Evolutionary conservation across 1,140 invertebrate genomes (phyloP), one percentile per base, ranked within the genome.

Genomic region (Meloidogyne exigua): DNA sequence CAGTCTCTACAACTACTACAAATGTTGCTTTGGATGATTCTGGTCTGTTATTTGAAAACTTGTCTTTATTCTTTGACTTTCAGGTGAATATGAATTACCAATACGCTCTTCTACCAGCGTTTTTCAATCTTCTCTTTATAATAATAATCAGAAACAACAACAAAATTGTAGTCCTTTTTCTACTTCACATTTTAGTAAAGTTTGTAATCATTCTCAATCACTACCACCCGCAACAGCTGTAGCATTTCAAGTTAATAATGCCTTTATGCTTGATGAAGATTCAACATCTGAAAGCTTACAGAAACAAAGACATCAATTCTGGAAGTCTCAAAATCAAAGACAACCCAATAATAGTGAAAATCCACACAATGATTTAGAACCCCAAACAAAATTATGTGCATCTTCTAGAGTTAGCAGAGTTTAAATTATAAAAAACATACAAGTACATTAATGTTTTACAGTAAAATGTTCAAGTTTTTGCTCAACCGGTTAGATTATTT

Each of bases 361-460:
- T 49, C 2, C 18, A 18, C 15, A 18, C 18, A 21, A 39, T 63
- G 49, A 44, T 11, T 39, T 10, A 39, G 36, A 39, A 39, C 4
- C 4, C 36, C 39, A 64, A 64, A 42, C 21, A n/a, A 57, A n/a
- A 64, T 72, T 72, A 25, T 21, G 71, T 13, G 44, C 36, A 2
- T 72, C 71, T n/a, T 72, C 71, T 13, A 39, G 49, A 23, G 44
- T 72, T n/a, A 72, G 71, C 49, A 39, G 71, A 72, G 71, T 72
- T 12, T 72, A 57, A n/a, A n/a, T n/a, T n/a, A n/a, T n/a, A n/a
- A n/a, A 70, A n/a, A 66, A 66, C 1, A 13, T 18, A 13, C 13
- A 18, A 18, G 18, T 66, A n/a, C 9, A 18, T 39, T 39, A 39
- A 39, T 39, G 36, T 39, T 39, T 39, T 39, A 39, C 36, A 39